A percentile compares a stretch with the other conserved stretches of the same genome.
Conservation (phyloP, 1,140 invertebrate species). For the Ladona fulva region DNA sequence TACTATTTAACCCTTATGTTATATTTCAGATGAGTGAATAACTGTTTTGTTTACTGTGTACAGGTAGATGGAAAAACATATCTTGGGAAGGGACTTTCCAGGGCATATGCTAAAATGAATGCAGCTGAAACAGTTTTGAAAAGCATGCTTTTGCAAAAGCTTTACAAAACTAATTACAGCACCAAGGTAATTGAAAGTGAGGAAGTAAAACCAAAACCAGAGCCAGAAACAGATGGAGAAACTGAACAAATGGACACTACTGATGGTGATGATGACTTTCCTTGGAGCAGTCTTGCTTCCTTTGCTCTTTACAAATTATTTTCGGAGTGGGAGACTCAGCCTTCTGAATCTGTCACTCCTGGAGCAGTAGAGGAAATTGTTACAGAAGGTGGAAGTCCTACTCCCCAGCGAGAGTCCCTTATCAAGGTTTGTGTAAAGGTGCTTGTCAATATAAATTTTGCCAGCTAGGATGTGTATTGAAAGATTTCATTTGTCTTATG, state of each 20-base stretch:
- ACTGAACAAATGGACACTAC: background rate
- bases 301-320: conserved; percentile 68
- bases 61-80: conserved; percentile 45
- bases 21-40: conserved; percentile 13
- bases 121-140: conserved; percentile 64
- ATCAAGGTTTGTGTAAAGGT: too few species aligned
- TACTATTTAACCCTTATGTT: too few species aligned
- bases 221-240: background rate
- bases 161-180: conserved; percentile 37
- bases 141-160: conserved; percentile 56
- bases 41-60: conserved; percentile 20
- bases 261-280: conserved; percentile 45
- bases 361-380: background rate
- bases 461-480: too few species aligned
- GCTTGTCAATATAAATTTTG: too few species aligned
- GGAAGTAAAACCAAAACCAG: background rate
- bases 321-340: conserved; percentile 59
- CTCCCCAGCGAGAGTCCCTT: too few species aligned
- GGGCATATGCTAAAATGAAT: conserved; percentile 46
- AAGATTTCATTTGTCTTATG: too few species aligned
- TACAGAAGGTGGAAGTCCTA: too few species aligned
- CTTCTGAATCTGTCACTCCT: background rate
- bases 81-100: conserved; percentile 43
- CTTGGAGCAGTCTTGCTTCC: conserved; percentile 64
- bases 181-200: background rate